Base-by-base conservation (phyloP, 2,113 vertebrate species). In the Procapra przewalskii region DNA sequence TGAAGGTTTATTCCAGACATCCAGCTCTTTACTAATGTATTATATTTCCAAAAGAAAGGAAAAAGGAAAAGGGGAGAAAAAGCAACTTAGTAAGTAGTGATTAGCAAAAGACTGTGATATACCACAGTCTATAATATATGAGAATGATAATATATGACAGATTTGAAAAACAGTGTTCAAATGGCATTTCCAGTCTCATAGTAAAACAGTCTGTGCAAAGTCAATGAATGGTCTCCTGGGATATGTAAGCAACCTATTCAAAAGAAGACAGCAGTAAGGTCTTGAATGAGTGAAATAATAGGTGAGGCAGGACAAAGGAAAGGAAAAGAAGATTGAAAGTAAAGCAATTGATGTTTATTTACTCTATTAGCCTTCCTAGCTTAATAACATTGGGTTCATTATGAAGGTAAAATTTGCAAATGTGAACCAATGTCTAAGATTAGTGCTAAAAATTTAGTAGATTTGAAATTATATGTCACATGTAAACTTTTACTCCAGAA, bases 41-140 rank as follows among this genome's bases (percentile, higher is more conserved):
- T 31, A 33, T 59, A 84, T 57, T 93, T 95, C 88, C 12, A 40
- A 83, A 93, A 67, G 5, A 80, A 91, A 12, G 5, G 29, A 48
- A n/a, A 9, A 88, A 71, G 13, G n/a, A 33, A 25, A 9, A 80
- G 64, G 8, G 11, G 11, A 40, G 13, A 54, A 5, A 45, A 52
- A 64, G 0, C 33, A 90, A 82, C 3, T 13, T 81, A 80, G 52
- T 25, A 17, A 64, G 7, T 3, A 85, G 27, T 52, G 15, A 75
- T 6, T 31, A 62, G 13, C 3, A 43, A 77, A 48, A 80, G 4
- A 29, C 0, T 5, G 23, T 1, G 3, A 36, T 16, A 7, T 23
- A 14, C 14, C 14, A 75, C 6, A 36, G 64, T 71, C n/a, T 36
- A 21, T 36, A 67, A 36, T 71, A 67, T 36, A 81, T 9, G 71